A percentile compares a stretch with the other conserved stretches of the same genome.
Conservation (phyloP, 2,888 invertebrate genomes). For the Dryobotodes eremita region DNA sequence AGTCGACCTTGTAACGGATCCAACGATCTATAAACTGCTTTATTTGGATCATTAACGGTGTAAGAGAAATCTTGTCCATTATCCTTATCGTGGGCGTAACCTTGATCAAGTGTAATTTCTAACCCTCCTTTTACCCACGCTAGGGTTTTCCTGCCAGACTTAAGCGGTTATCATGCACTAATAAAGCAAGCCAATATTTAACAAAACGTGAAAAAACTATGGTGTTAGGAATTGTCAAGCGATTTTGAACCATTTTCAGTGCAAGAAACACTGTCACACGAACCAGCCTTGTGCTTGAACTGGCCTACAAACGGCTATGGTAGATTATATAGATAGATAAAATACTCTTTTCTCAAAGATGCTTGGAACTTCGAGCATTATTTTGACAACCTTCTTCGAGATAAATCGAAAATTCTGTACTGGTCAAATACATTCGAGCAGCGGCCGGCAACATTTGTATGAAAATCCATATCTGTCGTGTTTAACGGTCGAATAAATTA, state of each 20-base stretch:
- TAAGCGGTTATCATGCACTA: neutral
- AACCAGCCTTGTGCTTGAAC: neutral
- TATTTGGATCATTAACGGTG: neutral
- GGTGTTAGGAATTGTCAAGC: neutral
- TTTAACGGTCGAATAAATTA: too few species aligned
- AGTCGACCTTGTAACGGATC: neutral
- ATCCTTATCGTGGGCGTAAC: neutral
- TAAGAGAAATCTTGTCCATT: neutral
- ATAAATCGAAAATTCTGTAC: too few species aligned
- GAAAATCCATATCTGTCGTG: too few species aligned
- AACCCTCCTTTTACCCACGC: neutral
- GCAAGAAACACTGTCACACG: neutral
- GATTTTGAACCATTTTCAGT: neutral
- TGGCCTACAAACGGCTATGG: neutral
- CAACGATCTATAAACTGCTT: neutral
- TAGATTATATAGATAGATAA: too few species aligned
- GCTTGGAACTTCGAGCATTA: too few species aligned
- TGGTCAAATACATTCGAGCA: too few species aligned
- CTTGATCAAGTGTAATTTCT: neutral
- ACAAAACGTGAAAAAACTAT: neutral
- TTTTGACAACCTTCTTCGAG: too few species aligned
- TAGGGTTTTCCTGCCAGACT: neutral
- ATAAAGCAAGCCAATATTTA: neutral
- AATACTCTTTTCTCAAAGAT: too few species aligned
- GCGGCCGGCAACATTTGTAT: too few species aligned